phyloP scores from a whole-genome alignment of 2,888 invertebrate genomes.

The Drosophila longiperda region DNA sequence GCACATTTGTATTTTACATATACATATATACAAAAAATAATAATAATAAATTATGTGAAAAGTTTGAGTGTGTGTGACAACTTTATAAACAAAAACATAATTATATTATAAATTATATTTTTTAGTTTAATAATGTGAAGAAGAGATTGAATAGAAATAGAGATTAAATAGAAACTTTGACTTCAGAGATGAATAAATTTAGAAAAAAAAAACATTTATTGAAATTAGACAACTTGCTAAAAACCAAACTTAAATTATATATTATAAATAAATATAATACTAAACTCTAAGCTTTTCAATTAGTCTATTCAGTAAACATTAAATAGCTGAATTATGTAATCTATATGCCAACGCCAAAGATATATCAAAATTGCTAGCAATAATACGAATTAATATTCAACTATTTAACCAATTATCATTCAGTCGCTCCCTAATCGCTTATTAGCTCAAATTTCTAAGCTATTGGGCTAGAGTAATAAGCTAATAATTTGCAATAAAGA shows the following conservation, averaged over 20 bases:
- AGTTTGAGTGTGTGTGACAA: background rate
- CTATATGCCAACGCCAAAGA: background rate
- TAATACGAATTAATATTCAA: background rate
- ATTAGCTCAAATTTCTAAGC: constrained; percentile 22
- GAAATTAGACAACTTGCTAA: background rate
- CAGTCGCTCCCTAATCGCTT: constrained; percentile 5
- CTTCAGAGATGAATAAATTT: background rate
- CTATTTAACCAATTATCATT: constrained; percentile 23
- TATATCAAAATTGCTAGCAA: too few species aligned
- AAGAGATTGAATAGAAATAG: background rate
- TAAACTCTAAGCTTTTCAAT: background rate
- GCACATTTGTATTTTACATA: constrained; percentile 6
- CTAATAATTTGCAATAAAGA: constrained; percentile 37
- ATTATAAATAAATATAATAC: background rate
- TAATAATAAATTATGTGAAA: constrained; percentile 5
- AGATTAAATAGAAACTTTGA: background rate
- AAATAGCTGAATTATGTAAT: background rate
- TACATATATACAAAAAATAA: constrained; percentile 6
- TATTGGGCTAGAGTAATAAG: background rate
- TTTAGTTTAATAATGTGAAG: background rate
- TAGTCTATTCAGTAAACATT: background rate
- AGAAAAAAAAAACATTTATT: background rate
- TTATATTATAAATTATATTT: background rate
- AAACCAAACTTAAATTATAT: background rate
- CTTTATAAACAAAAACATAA: background rate